Evolutionary conservation across 2,113 vertebrate genomes (phyloP).

Genomic region (Noturus placidus): DNA sequence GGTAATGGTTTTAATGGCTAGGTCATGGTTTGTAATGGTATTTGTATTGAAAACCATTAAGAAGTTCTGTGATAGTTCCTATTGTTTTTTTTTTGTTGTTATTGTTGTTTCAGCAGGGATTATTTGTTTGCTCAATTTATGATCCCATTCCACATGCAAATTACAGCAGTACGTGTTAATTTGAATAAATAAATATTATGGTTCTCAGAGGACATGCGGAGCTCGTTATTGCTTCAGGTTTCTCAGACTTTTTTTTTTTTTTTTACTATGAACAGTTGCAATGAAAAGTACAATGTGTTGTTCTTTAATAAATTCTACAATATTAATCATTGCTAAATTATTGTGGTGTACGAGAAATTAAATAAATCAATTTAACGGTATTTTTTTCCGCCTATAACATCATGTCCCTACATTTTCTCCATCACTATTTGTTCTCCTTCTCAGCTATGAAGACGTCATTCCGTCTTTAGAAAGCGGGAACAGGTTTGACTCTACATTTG

Average conservation of each 20-base stretch:
- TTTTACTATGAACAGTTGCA: background rate
- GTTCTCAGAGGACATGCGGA: background rate
- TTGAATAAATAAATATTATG: background rate
- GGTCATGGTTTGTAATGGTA: too few species aligned
- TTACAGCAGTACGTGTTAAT: background rate
- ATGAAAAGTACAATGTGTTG: background rate
- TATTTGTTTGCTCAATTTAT: background rate
- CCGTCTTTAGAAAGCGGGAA: constrained; percentile 79
- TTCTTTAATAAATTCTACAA: background rate
- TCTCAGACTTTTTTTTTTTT: too few species aligned
- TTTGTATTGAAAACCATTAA: too few species aligned
- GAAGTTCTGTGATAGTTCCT: too few species aligned
- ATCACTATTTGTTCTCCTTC: background rate
- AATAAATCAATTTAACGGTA: background rate
- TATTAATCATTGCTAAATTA: background rate
- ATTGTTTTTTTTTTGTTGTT: too few species aligned
- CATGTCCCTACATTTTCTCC: background rate
- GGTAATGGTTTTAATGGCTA: too few species aligned
- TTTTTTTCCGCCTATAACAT: background rate
- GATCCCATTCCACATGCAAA: background rate
- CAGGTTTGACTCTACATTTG: constrained; percentile 81
- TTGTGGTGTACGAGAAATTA: background rate
- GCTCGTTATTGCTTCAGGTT: background rate
- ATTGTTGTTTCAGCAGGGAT: too few species aligned
- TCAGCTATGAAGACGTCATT: constrained; percentile 74